These are phyloP conservation scores for Picus viridis DNA, from an alignment of 2,797 vertebrate genomes.

Conservation along the genomic window DNA sequence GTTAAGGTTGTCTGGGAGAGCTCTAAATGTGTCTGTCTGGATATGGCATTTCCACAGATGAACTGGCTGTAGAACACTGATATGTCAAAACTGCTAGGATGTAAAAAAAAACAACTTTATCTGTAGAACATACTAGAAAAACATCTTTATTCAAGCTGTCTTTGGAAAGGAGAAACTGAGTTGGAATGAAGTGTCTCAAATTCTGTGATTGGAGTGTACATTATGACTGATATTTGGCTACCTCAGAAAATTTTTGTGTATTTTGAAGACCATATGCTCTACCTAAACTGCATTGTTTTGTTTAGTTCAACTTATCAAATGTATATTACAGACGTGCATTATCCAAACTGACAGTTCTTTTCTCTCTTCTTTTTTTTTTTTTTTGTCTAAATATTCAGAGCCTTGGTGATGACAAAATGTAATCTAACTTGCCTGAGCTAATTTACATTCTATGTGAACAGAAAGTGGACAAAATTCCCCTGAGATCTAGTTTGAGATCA, in stretches of 20 bases:
- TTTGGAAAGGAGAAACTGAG: background rate
- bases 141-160: background rate
- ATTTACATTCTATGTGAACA: constrained; percentile 8
- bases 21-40: background rate
- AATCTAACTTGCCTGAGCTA: background rate
- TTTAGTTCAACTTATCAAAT: background rate
- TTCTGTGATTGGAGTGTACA: background rate
- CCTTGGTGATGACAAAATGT: background rate
- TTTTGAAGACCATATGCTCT: background rate
- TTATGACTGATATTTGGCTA: background rate
- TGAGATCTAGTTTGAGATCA: background rate
- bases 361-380: background rate
- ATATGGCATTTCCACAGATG: background rate
- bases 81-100: background rate
- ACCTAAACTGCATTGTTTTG: background rate
- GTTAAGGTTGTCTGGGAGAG: background rate
- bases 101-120: background rate
- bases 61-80: background rate
- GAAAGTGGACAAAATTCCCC: background rate
- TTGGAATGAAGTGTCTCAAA: background rate
- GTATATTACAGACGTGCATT: background rate
- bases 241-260: background rate
- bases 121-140: background rate
- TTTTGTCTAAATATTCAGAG: background rate
- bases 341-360: background rate